Percentiles rank a stretch among this genome's conserved stretches.
Conservation (phyloP, 2,888 invertebrate species). For the Trissonchulus latispiculum region DNA sequence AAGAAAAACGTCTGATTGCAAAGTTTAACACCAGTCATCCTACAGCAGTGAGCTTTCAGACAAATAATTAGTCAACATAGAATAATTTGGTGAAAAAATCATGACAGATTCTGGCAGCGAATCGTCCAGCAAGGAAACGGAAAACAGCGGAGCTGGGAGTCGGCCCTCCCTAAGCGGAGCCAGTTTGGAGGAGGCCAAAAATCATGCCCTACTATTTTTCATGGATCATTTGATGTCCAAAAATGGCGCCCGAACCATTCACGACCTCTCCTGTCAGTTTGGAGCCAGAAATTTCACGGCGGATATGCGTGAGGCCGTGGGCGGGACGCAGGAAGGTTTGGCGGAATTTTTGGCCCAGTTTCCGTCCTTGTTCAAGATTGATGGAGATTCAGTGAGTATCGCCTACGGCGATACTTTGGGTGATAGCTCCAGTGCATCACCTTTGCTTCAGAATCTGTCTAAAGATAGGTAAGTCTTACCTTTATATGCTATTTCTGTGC, state of each 20-base stretch:
- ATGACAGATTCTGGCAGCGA: no score
- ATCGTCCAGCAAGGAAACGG: no score
- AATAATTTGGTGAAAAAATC: no score
- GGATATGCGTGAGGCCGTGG: constrained; percentile 76
- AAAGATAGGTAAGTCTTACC: constrained; percentile 24
- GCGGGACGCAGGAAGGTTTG: constrained; percentile 56
- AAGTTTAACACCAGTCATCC: no score
- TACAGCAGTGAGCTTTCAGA: no score
- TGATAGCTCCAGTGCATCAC: constrained; percentile 37
- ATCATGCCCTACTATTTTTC: constrained; percentile 93
- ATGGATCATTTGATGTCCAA: constrained; percentile 95
- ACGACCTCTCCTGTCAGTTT: constrained; percentile 96
- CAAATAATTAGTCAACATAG: no score
- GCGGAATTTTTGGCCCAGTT: constrained; percentile 93
- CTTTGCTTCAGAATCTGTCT: constrained; percentile 31
- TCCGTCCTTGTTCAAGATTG: constrained; percentile 86
- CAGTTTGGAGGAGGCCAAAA: constrained; percentile 47
- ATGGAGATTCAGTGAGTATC: constrained; percentile 58
- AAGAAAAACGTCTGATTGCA: no score
- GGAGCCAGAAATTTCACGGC: constrained; percentile 97
- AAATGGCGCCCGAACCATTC: constrained; percentile 75
- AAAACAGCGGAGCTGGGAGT: not conserved
- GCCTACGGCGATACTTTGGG: constrained; percentile 44
- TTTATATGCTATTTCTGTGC: no score
- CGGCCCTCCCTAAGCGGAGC: not conserved